A percentile compares a stretch with the other conserved stretches of the same genome.
These are phyloP conservation scores for Apeltes quadracus DNA, from an alignment of 2,113 vertebrate genomes.

Conservation along the genomic window DNA sequence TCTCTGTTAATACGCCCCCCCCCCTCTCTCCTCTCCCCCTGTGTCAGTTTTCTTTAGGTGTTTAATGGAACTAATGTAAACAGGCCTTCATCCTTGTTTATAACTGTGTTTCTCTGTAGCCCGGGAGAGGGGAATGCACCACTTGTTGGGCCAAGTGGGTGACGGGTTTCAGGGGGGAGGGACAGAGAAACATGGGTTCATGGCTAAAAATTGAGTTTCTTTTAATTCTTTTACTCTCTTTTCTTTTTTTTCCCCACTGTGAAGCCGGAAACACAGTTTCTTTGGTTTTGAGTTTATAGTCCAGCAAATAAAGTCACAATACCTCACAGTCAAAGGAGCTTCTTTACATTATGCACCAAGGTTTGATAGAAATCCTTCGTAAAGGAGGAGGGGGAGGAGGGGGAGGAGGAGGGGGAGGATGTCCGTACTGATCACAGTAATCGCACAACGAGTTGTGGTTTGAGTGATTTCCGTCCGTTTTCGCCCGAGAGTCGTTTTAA, in stretches of 20 bases:
- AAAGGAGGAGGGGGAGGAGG: too few species aligned
- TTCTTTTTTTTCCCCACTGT: background rate
- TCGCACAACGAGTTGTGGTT: too few species aligned
- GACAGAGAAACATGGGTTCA: background rate
- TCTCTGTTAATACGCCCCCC: background rate
- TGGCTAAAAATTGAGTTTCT: background rate
- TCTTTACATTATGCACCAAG: background rate
- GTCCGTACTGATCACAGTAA: background rate
- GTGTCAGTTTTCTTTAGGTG: constrained; percentile 8
- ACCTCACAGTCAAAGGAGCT: background rate
- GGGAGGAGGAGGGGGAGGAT: background rate
- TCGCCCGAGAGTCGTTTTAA: background rate
- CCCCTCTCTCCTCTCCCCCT: background rate
- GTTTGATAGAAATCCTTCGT: background rate
- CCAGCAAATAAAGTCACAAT: background rate
- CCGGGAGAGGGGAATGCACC: constrained; percentile 7
- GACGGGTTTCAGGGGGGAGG: constrained; percentile 11
- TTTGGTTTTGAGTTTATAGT: background rate
- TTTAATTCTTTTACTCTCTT: too few species aligned
- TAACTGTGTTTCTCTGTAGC: constrained; percentile 48
- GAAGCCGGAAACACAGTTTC: background rate
- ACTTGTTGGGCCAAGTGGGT: constrained; percentile 44
- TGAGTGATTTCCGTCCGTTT: too few species aligned
- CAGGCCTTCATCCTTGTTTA: constrained; percentile 62
- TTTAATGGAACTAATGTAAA: constrained; percentile 69